These are phyloP conservation scores for Tricholaema leucomelas DNA, from an alignment of 2,113 vertebrate genomes.

Conservation along the genomic window DNA sequence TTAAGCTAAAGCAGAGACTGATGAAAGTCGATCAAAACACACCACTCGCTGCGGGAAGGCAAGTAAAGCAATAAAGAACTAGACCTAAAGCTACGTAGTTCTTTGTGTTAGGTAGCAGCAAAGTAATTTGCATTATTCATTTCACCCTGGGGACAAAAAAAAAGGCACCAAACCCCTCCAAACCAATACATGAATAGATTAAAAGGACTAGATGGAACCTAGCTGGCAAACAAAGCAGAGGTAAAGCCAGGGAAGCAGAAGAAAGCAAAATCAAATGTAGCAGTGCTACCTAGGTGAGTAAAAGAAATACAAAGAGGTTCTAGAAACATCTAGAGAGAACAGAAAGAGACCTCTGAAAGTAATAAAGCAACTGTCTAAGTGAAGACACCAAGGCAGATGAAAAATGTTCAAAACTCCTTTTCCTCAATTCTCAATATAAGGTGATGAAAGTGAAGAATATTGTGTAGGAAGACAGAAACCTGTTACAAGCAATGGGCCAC, in stretches of 20 bases:
- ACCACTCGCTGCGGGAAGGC: background rate
- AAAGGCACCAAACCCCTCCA: background rate
- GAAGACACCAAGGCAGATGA: background rate
- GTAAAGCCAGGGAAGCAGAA: background rate
- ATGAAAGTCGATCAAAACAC: constrained; percentile 27
- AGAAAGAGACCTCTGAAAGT: background rate
- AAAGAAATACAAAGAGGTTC: background rate
- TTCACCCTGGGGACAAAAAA: background rate
- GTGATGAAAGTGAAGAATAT: background rate
- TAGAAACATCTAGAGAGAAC: constrained; percentile 25
- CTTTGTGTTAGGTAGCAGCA: background rate
- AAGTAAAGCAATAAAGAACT: constrained; percentile 17
- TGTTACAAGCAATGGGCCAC: background rate
- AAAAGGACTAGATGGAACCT: constrained; percentile 28
- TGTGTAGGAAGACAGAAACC: constrained; percentile 11
- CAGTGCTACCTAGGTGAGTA: background rate
- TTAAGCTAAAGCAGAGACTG: constrained; percentile 9
- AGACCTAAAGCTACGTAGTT: background rate
- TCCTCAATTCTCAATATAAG: background rate
- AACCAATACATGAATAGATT: background rate
- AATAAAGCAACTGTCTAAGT: background rate
- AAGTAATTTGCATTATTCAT: constrained; percentile 43
- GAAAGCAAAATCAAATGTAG: constrained; percentile 22
- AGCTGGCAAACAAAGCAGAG: constrained; percentile 11
- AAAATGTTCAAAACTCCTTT: background rate